Conservation (phyloP, 2,113 vertebrate genomes). For the Eonycteris spelaea region DNA sequence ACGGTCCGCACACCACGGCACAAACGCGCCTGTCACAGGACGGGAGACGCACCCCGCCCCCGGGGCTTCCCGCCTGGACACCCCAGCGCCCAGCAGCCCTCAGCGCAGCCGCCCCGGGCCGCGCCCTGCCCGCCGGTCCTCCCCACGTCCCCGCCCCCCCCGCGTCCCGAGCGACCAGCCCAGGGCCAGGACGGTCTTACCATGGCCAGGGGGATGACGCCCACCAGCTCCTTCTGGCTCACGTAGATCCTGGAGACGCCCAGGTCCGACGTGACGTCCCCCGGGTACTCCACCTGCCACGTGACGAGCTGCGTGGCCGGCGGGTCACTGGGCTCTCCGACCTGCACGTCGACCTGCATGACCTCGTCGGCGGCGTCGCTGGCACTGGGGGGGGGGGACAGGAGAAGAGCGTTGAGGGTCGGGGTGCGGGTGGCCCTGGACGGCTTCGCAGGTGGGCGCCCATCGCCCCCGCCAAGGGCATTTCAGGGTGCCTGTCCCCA, state of each 20-base stretch:
- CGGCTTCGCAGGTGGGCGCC: fast-evolving
- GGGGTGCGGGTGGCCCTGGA: background rate
- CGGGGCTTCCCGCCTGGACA: no score
- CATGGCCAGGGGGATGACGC: slow-evolving; percentile 91
- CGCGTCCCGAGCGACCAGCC: fast-evolving
- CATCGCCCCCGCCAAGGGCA: fast-evolving
- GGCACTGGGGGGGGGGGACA: slow-evolving; percentile 63
- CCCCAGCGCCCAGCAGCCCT: no score
- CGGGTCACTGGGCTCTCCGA: slow-evolving; percentile 86
- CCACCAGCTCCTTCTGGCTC: slow-evolving; percentile 90
- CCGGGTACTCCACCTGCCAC: slow-evolving; percentile 93
- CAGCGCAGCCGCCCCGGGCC: no score
- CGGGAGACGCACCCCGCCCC: no score
- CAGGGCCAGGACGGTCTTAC: slow-evolving; percentile 80
- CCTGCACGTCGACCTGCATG: slow-evolving; percentile 93
- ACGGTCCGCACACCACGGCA: no score
- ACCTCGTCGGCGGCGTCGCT: slow-evolving; percentile 84
- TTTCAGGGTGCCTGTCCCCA: fast-evolving
- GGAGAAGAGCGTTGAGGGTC: background rate
- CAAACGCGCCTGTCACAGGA: no score
- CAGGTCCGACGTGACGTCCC: slow-evolving; percentile 79
- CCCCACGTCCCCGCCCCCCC: fast-evolving
- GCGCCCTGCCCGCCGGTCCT: background rate
- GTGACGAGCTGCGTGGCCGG: slow-evolving; percentile 90
- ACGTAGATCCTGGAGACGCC: slow-evolving; percentile 92